Evolutionary conservation across 64 coral and sea anemone species (phyloP).

Genomic region (Catalaphyllia jardinei): DNA sequence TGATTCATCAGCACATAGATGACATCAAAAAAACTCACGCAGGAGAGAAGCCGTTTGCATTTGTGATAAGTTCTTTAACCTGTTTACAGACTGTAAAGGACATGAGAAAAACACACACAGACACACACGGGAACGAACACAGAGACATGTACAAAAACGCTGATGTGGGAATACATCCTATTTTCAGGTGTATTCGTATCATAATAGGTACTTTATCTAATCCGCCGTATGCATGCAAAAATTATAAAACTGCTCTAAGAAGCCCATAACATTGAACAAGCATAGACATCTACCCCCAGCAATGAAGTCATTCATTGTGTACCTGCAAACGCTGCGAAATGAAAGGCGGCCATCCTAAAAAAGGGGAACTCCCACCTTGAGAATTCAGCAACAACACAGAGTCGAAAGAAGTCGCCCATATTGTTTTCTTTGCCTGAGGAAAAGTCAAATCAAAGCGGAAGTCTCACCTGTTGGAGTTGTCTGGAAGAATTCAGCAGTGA

Average conservation of each 20-base stretch:
- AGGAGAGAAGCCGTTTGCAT: no score
- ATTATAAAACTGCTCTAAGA: background rate
- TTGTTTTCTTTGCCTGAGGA: background rate
- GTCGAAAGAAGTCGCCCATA: background rate
- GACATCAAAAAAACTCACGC: no score
- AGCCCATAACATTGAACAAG: no score
- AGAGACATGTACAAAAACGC: no score
- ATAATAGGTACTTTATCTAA: no score
- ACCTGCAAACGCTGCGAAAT: background rate
- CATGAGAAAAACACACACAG: background rate
- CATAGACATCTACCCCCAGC: background rate
- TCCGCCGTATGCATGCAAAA: background rate
- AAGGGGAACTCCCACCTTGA: no score
- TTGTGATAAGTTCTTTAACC: background rate
- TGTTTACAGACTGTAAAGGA: background rate
- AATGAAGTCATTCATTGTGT: background rate
- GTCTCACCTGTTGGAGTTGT: background rate
- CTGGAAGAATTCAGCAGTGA: background rate
- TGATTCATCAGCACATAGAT: no score
- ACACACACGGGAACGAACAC: background rate
- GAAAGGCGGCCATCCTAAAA: no score
- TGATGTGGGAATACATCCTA: no score
- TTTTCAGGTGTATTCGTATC: no score
- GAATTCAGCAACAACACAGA: no score
- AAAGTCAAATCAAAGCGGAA: background rate